phyloP scores from a whole-genome alignment of 2,888 invertebrate genomes.

The Diplazon laetatorius region DNA sequence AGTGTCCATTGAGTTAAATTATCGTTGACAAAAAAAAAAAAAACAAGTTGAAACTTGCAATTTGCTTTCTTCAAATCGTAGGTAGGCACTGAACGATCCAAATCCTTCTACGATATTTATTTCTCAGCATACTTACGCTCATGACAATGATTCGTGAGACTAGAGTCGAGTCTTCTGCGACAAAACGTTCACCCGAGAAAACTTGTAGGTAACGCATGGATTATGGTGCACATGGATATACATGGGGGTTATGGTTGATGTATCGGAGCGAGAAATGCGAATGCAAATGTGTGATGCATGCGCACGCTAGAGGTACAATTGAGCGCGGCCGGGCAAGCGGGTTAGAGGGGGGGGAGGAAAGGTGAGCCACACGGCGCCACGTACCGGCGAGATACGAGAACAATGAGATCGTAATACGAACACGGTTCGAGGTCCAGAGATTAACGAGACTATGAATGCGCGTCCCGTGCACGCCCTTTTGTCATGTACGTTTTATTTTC shows the following conservation, averaged over 20 bases:
- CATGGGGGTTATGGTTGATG: constrained; percentile 3
- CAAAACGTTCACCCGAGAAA: constrained; percentile 19
- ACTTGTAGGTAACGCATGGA: neutral
- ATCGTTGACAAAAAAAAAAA: too few relatives aligned
- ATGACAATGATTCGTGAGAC: constrained; percentile 39
- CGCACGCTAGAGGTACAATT: constrained; percentile 59
- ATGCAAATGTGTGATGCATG: constrained; percentile 61
- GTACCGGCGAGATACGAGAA: constrained; percentile 55
- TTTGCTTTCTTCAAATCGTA: too few relatives aligned
- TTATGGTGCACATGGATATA: constrained; percentile 20
- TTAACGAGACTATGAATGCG: constrained; percentile 61
- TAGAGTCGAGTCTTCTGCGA: constrained; percentile 38
- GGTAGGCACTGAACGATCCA: too few relatives aligned
- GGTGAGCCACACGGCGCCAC: constrained; percentile 50
- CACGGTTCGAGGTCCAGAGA: constrained; percentile 59
- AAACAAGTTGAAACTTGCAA: too few relatives aligned
- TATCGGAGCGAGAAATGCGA: constrained; percentile 55
- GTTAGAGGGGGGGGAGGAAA: constrained; percentile 61
- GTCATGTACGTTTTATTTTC: constrained; percentile 23
- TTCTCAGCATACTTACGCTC: constrained; percentile 20
- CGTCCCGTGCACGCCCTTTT: constrained; percentile 56
- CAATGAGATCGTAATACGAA: constrained; percentile 65
- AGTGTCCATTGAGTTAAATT: too few relatives aligned
- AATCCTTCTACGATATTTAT: too few relatives aligned
- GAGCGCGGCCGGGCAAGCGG: too few relatives aligned